phyloP scores from a whole-genome alignment of 2,113 vertebrate species.

The Lota lota region DNA sequence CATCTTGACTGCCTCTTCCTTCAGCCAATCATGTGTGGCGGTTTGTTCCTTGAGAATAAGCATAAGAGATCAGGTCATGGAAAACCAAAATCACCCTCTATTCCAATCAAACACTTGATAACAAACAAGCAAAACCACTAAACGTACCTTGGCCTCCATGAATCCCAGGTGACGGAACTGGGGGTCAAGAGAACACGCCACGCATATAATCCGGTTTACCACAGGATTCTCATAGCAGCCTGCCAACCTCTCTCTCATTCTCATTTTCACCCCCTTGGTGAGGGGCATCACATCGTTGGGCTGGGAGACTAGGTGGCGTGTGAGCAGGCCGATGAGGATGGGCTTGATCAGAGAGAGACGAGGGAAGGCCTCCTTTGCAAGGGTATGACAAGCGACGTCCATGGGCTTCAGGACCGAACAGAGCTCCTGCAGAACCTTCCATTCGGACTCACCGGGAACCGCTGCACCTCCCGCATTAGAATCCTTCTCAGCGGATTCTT shows the following conservation, averaged over 20 bases:
- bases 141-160: constrained; percentile 62
- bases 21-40: constrained; percentile 66
- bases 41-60: constrained; percentile 54
- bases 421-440: constrained; percentile 68
- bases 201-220: constrained; percentile 63
- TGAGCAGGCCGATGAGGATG: constrained; percentile 71
- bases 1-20: constrained; percentile 63
- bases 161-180: constrained; percentile 75
- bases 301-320: constrained; percentile 65
- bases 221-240: constrained; percentile 55
- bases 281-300: constrained; percentile 56
- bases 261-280: constrained; percentile 64
- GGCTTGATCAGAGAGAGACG: constrained; percentile 73
- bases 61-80: too few relatives aligned
- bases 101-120: too few relatives aligned
- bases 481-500: constrained; percentile 24
- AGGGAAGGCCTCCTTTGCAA: constrained; percentile 70
- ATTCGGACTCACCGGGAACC: constrained; percentile 42
- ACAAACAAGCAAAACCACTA: neutral
- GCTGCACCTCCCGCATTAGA: neutral
- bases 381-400: constrained; percentile 72
- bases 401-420: constrained; percentile 70
- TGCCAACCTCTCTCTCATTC: constrained; percentile 55
- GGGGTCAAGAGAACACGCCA: constrained; percentile 74
- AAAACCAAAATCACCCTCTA: too few relatives aligned